Conservation (phyloP, 1,140 invertebrate genomes). For the Proctacanthus coquilletti region DNA sequence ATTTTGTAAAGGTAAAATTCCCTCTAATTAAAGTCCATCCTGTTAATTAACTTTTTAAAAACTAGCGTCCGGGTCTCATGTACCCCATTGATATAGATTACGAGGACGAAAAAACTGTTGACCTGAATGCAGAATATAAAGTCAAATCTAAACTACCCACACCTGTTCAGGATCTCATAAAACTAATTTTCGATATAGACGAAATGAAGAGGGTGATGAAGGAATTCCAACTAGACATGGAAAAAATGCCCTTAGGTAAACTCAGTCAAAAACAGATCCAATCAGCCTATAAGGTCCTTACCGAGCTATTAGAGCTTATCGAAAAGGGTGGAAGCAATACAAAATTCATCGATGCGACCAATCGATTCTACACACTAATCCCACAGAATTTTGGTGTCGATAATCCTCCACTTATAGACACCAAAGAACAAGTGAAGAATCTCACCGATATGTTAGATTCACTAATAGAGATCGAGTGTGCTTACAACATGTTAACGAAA, state of each 20-base stretch:
- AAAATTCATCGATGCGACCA: conserved; percentile 67
- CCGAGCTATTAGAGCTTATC: conserved; percentile 54
- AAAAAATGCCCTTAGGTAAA: conserved; percentile 96
- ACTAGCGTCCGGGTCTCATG: conserved; percentile 50
- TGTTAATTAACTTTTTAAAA: background rate
- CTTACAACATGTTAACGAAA: conserved; percentile 69
- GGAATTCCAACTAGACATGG: conserved; percentile 91
- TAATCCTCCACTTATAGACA: conserved; percentile 66
- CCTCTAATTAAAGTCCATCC: background rate
- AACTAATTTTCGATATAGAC: conserved; percentile 80
- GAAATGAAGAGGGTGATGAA: conserved; percentile 83
- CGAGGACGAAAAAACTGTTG: conserved; percentile 30
- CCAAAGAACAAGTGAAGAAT: conserved; percentile 57
- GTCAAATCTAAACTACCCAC: conserved; percentile 52
- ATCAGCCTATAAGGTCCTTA: conserved; percentile 67
- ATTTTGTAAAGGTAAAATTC: conserved; percentile 54
- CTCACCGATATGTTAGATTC: conserved; percentile 88
- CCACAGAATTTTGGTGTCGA: conserved; percentile 87
- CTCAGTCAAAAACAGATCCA: conserved; percentile 83
- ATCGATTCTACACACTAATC: conserved; percentile 85
- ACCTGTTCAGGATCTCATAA: conserved; percentile 69
- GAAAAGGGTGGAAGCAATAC: conserved; percentile 33
- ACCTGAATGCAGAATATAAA: conserved; percentile 8
- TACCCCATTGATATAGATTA: conserved; percentile 88
- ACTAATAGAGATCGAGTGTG: conserved; percentile 86